Evolutionary conservation across 2,113 vertebrate genomes (phyloP).

Genomic region (Pachyramphus minor): DNA sequence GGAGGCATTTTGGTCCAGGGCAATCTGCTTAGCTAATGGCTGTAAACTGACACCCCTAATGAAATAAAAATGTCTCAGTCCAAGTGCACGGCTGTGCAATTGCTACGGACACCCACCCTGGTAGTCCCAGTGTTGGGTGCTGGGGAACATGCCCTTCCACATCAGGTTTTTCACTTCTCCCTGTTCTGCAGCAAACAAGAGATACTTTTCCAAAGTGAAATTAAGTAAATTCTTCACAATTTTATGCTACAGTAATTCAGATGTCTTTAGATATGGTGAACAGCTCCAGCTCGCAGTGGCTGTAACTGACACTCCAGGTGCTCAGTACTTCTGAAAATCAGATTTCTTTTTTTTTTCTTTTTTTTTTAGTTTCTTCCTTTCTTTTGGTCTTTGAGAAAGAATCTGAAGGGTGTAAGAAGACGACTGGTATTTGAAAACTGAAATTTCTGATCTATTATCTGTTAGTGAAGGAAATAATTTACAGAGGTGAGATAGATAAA

Average conservation of each 20-base stretch:
- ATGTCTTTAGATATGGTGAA: neutral
- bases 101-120: conserved; percentile 61
- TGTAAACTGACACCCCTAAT: conserved; percentile 83
- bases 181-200: neutral
- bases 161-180: neutral
- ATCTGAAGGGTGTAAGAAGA: neutral
- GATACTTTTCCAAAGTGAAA: neutral
- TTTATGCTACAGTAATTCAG: neutral
- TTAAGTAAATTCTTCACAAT: neutral
- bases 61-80: conserved; percentile 82
- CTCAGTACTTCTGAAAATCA: conserved; percentile 15
- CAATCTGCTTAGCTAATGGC: conserved; percentile 82
- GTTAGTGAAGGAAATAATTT: conserved; percentile 45
- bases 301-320: conserved; percentile 18
- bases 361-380: neutral
- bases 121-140: conserved; percentile 31
- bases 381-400: neutral
- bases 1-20: conserved; percentile 69
- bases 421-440: neutral
- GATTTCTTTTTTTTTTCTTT: neutral
- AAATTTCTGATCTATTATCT: neutral
- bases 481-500: conserved; percentile 25
- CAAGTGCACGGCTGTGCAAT: conserved; percentile 70
- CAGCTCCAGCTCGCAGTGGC: neutral
- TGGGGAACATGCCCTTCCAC: conserved; percentile 26